Conservation (phyloP, 92 coral and sea anemone species). For the Metridium senile region DNA sequence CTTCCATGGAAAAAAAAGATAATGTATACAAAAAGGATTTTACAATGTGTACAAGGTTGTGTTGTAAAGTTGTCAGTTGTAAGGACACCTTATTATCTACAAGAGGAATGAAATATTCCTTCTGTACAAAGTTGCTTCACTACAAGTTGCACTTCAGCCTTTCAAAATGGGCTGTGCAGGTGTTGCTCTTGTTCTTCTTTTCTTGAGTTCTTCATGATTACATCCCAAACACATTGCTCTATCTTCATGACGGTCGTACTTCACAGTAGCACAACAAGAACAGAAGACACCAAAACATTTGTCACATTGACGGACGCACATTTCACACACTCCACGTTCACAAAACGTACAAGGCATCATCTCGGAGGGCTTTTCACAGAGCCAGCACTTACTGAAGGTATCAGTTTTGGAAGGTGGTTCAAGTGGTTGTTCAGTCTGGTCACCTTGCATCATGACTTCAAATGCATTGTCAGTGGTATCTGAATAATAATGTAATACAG, state of each 20-base stretch:
- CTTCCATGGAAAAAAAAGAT: no score
- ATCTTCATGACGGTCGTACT: constrained; percentile 74
- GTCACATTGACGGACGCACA: constrained; percentile 89
- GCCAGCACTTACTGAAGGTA: constrained; percentile 64
- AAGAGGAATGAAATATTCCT: no score
- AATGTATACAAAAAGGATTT: no score
- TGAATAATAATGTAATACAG: background rate
- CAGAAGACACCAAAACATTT: constrained; percentile 88
- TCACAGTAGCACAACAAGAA: constrained; percentile 78
- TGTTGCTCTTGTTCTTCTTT: constrained; percentile 4
- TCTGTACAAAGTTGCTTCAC: no score
- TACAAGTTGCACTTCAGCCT: no score
- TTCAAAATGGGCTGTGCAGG: background rate
- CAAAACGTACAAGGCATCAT: constrained; percentile 85
- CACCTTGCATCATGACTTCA: constrained; percentile 68
- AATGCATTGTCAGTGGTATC: constrained; percentile 45
- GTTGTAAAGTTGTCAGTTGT: background rate
- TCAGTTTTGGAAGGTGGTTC: constrained; percentile 4
- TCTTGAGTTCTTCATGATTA: constrained; percentile 68
- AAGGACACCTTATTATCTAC: background rate
- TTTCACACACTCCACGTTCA: constrained; percentile 81
- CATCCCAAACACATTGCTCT: constrained; percentile 81
- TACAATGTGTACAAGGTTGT: background rate
- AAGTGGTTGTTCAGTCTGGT: constrained; percentile 39
- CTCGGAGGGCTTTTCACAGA: constrained; percentile 70